Evolutionary conservation across 2,888 invertebrate species (phyloP), one percentile per base, ranked within the genome.

Genomic region (Platypus cylindrus): DNA sequence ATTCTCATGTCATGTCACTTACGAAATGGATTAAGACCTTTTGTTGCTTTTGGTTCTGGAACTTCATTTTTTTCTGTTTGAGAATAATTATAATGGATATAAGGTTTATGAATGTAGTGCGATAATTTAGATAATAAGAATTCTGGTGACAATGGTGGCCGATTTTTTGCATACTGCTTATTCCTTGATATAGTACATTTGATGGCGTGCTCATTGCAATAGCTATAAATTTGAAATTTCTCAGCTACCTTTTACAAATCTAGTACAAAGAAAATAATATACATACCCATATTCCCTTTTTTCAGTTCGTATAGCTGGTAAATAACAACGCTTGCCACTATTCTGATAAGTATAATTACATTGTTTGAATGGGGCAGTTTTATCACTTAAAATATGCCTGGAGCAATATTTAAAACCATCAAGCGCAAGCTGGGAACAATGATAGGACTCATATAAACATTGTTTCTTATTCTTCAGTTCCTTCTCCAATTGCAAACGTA

Each of bases 361-460:
- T 46, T 81, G 84, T 41, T 75, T 76, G 58, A 75, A 95, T 0
- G 90, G 89, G 1, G 91, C 86, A 8, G 64, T 70, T 4, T 79
- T 72, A 57, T 94, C 93, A 47, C 78, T 74, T 31, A 91, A 63
- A 43, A 93, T 85, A 51, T 94, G 94, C 3, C 78, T 70, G 3
- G 73, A 67, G 55, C 93, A 94, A 59, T 75, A 85, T 40, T 74
- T 71, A 43, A 78, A 78, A 0, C 79, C 80, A 5, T 80, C 72
- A 0, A 89, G 56, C 27, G 76, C 70, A 1, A 75, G 68, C 17
- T 75, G 68, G 0, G 68, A 66, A 46, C 85, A 85, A 37, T 75
- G 73, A 50, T 75, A 80, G 1, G 69, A 66, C 18, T 70, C 60
- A 58, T 79, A 75, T 0, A 68, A 63, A 47, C 79, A 79, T 1